Conservation (phyloP, 2,888 invertebrate genomes). For the Ectemnius lituratus region DNA sequence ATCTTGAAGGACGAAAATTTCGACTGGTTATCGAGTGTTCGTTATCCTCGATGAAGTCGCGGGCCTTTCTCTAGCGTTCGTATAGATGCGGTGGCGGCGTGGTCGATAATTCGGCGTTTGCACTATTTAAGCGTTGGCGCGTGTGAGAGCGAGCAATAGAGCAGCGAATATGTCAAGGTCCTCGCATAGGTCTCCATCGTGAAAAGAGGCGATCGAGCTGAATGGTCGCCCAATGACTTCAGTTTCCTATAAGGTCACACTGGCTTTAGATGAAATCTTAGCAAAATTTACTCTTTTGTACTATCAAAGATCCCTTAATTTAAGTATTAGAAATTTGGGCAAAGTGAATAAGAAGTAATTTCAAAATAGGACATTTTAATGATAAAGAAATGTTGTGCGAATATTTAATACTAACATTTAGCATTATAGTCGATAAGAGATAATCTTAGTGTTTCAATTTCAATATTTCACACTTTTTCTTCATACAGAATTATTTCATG, state of each 20-base stretch:
- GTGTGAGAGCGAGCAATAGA: conserved; percentile 41
- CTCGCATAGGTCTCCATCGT: conserved; percentile 21
- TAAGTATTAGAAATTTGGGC: too few species aligned
- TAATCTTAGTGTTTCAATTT: too few species aligned
- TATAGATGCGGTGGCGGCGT: conserved; percentile 29
- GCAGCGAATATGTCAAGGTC: conserved; percentile 48
- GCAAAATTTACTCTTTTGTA: too few species aligned
- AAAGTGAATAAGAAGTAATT: too few species aligned
- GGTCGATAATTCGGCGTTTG: conserved; percentile 50
- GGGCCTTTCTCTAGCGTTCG: conserved; percentile 22
- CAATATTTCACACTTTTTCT: too few species aligned
- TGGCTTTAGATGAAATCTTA: too few species aligned
- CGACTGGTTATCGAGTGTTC: conserved; percentile 7
- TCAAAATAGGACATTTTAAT: too few species aligned
- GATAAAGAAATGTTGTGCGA: too few species aligned
- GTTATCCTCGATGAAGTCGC: conserved; percentile 28
- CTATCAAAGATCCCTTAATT: too few species aligned
- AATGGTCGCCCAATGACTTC: conserved; percentile 11
- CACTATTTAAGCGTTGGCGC: conserved; percentile 48
- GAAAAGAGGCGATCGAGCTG: conserved; percentile 11
- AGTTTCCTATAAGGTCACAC: conserved; percentile 9
- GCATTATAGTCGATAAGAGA: too few species aligned
- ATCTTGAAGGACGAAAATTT: conserved; percentile 24
- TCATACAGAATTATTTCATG: too few species aligned
- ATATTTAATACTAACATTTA: too few species aligned